Evolutionary conservation across 2,113 vertebrate species (phyloP).

Genomic region (Tupaia tana): DNA sequence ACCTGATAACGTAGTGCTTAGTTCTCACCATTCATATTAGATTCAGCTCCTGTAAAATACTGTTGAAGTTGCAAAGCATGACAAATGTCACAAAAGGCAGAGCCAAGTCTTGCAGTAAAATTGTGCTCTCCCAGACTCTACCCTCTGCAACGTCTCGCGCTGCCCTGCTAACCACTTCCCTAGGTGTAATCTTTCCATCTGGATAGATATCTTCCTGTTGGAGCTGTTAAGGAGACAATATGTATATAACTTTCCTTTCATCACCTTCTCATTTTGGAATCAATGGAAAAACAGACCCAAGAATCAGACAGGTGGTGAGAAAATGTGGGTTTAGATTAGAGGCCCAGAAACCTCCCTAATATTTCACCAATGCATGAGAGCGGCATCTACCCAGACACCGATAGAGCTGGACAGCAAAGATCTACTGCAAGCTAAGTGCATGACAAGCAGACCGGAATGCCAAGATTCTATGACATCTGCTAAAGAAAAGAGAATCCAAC

Average conservation of each 20-base stretch:
- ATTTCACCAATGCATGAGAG: neutral
- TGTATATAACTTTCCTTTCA: neutral
- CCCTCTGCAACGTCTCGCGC: neutral
- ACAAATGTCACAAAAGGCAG: neutral
- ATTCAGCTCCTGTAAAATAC: constrained; percentile 14
- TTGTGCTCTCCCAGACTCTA: neutral
- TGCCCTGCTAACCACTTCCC: neutral
- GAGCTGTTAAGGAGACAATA: neutral
- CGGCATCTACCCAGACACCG: neutral
- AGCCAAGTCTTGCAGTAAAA: neutral
- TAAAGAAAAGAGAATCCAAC: neutral
- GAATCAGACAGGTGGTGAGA: constrained; percentile 14
- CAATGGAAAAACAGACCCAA: constrained; percentile 13
- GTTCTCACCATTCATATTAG: constrained; percentile 4
- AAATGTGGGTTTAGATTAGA: constrained; percentile 38
- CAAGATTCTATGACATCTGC: neutral
- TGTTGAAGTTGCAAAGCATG: neutral
- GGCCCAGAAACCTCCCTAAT: neutral
- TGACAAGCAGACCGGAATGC: neutral
- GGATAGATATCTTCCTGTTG: neutral
- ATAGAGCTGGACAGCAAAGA: neutral
- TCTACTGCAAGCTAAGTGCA: neutral
- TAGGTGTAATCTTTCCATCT: neutral
- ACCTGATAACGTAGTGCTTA: neutral
- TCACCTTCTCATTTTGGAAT: constrained; percentile 37